phyloP scores from a whole-genome alignment of 2,888 invertebrate genomes.

The Clanis bilineata region DNA sequence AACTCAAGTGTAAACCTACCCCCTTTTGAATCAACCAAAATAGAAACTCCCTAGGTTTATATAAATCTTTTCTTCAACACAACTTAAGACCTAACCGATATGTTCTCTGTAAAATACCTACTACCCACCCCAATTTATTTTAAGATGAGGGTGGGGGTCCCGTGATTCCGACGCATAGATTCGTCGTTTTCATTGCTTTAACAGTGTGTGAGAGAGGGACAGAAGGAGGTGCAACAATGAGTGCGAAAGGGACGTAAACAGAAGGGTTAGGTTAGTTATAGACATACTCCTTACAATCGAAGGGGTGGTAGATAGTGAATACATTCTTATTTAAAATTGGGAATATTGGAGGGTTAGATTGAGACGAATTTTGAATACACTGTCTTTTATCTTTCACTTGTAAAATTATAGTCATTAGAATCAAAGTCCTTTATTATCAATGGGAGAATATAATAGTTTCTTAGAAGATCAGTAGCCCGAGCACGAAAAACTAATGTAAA shows the following conservation, averaged over 20 bases:
- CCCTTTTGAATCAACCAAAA: neutral
- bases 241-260: constrained; percentile 51
- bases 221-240: constrained; percentile 39
- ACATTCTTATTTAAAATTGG: constrained; percentile 40
- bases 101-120: constrained; percentile 42
- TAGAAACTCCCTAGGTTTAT: neutral
- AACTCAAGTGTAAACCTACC: too few species aligned
- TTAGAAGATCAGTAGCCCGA: too few species aligned
- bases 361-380: too few species aligned
- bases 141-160: constrained; percentile 72
- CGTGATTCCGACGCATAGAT: constrained; percentile 78
- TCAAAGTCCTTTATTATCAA: too few species aligned
- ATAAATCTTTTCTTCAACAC: neutral
- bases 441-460: too few species aligned
- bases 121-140: constrained; percentile 71
- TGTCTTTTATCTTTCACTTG: too few species aligned
- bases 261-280: constrained; percentile 71
- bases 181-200: constrained; percentile 76
- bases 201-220: constrained; percentile 63
- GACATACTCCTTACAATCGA: constrained; percentile 53
- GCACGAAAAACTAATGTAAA: too few species aligned
- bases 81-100: neutral
- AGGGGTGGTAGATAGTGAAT: constrained; percentile 54
- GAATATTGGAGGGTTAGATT: constrained; percentile 5
- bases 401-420: too few species aligned